Evolutionary conservation across 2,888 invertebrate species (phyloP), one percentile per base, ranked within the genome.

Genomic region (Acanthosoma haemorrhoidale): DNA sequence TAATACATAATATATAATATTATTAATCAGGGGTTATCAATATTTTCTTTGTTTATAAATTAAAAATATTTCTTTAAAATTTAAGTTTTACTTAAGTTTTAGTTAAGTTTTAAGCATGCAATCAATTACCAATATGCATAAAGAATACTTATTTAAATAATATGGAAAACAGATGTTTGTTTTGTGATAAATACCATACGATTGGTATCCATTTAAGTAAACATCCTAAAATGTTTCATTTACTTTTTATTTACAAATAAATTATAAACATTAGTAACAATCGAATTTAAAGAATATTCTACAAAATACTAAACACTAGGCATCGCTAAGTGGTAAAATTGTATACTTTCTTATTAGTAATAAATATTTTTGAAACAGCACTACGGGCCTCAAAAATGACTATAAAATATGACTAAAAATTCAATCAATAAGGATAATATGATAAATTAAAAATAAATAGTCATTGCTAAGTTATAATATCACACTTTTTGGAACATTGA

Each of bases 381-480:
- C n/a, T n/a, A n/a, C n/a, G n/a, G n/a, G n/a, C 13, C 5, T 51
- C 29, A 21, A 25, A 25, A 51, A 25, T 51, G 51, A 51, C 51
- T 51, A 25, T 51, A 51, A 51, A 29, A n/a, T 3, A 51, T 51
- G 51, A 51, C 51, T 51, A 51, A 51, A 51, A 3, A 51, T n/a
- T n/a, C 6, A 25, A 25, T 4, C n/a, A 51, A 51, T 3, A 25
- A 51, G n/a, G 21, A 21, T n/a, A 25, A 51, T 5, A 51, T n/a
- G 25, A 51, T 51, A 51, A 51, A 51, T 51, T 51, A 51, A 51
- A 51, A n/a, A 51, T 51, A 51, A 51, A 51, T 51, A 51, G 29
- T n/a, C n/a, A n/a, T n/a, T n/a, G n/a, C 51, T 51, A 51, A 51
- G 5, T 51, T 25, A 51, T 51, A 51, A 51, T 51, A 51, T 51